These are phyloP conservation scores for Gryllus bimaculatus DNA, from an alignment of 1,140 invertebrate genomes.

Conservation along the genomic window DNA sequence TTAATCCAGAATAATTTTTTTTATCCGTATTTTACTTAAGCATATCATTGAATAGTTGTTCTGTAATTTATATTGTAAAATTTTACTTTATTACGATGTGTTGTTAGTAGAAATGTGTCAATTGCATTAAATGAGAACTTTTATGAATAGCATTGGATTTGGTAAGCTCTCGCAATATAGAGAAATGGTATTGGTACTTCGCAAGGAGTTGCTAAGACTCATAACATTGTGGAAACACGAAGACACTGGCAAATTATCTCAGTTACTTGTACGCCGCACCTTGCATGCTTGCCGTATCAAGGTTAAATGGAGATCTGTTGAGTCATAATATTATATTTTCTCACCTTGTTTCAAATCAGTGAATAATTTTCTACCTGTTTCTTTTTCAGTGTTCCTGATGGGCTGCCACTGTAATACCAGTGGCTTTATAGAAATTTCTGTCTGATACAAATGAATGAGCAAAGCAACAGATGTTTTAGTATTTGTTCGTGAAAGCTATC, in stretches of 20 bases:
- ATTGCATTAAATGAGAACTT: conserved; percentile 26
- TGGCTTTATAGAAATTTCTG: conserved; percentile 92
- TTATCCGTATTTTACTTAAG: too few species aligned
- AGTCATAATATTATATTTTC: not conserved
- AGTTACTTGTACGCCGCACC: conserved; percentile 89
- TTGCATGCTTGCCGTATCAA: conserved; percentile 92
- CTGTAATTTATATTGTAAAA: not conserved
- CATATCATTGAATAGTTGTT: too few species aligned
- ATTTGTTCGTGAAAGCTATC: conserved; percentile 89
- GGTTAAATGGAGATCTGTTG: conserved; percentile 21
- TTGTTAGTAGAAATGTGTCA: not conserved
- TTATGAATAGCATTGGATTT: conserved; percentile 68
- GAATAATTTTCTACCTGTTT: conserved; percentile 13
- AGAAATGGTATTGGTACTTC: conserved; percentile 89
- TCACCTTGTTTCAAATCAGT: conserved; percentile 2
- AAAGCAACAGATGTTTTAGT: conserved; percentile 88
- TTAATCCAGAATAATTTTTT: too few species aligned
- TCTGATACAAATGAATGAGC: conserved; percentile 89
- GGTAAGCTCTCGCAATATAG: conserved; percentile 85
- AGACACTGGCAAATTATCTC: conserved; percentile 90
- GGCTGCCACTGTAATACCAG: conserved; percentile 84
- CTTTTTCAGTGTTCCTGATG: conserved; percentile 84
- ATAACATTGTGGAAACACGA: conserved; percentile 83
- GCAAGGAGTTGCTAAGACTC: conserved; percentile 76
- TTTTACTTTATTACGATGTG: not conserved